Evolutionary conservation across 92 coral and sea anemone species (phyloP).

Genomic region (Bergia puertoricense): DNA sequence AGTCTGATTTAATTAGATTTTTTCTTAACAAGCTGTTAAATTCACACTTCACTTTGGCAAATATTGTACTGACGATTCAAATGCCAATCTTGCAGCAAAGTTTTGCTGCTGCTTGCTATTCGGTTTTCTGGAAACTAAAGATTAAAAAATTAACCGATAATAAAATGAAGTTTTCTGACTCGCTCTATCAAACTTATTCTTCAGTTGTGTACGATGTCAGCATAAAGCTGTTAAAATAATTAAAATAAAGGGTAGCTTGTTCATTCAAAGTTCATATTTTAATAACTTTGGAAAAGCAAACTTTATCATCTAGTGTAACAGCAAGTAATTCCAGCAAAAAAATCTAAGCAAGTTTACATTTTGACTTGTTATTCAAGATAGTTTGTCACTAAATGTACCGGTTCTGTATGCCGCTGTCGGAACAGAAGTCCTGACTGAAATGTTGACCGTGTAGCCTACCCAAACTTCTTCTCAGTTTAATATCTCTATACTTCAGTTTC

Average conservation of each 20-base stretch:
- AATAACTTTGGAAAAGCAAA: too few species aligned
- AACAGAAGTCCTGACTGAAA: too few species aligned
- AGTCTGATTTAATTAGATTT: neutral
- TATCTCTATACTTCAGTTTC: too few species aligned
- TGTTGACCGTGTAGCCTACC: too few species aligned
- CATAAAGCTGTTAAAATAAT: too few species aligned
- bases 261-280: too few species aligned
- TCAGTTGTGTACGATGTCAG: neutral
- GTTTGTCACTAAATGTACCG: too few species aligned
- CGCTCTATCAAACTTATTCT: neutral
- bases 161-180: too few species aligned
- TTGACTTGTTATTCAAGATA: neutral
- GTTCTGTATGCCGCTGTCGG: neutral
- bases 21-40: conserved; percentile 10
- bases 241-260: too few species aligned
- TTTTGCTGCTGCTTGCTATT: neutral
- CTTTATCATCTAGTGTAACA: too few species aligned
- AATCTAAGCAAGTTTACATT: neutral
- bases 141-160: too few species aligned
- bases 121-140: neutral
- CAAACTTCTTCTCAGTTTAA: too few species aligned
- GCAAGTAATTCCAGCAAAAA: neutral
- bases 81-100: neutral
- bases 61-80: neutral
- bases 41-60: neutral